Evolutionary conservation across 1,140 invertebrate species (phyloP), one percentile per base, ranked within the genome.

Genomic region (Rhopalosiphum maidis): DNA sequence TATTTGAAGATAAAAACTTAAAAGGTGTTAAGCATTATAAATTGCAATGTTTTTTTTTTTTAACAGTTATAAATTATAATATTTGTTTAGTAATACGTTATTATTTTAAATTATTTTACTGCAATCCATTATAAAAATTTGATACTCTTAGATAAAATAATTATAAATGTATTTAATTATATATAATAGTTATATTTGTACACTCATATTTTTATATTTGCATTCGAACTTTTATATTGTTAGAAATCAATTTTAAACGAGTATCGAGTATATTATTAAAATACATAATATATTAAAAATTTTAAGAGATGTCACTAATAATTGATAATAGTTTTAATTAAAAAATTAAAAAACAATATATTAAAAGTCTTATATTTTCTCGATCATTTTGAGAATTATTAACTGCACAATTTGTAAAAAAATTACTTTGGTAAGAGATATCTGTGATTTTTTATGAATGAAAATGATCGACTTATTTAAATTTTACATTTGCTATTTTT

Each of bases 1-100:
- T 85, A 85, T 41, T 85, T 43, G 41, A 25, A 85, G 83, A 85
- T 85, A 85, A 85, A 85, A 85, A 85, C 41, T 85, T 35, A 37
- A 83, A 41, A 83, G 82, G 82, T 83, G 82, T 85, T 85, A 43
- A 43, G 37, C 83, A 41, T 41, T 85, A 85, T 85, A 25, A 85
- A 43, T 85, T 43, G 3, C 37, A 11, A 43, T 25, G 37, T 85
- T 85, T 85, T 77, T 85, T 85, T 77, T 85, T 51, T 41, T 23
- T 8, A 23, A 83, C 21, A 83, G 37, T 83, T 83, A 30, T 60
- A 77, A 77, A 77, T 83, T 83, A 41, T 83, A 21, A 41, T 83
- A 6, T 83, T 21, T 83, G 21, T 83, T 83, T 37, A 83, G 37
- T 41, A 83, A 83, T 41, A 83, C 21, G 22, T 83, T 41, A 41